Percentiles rank a stretch among this genome's conserved stretches.
These are phyloP conservation scores for Diglossa brunneiventris DNA, from an alignment of 2,113 vertebrate species.

Conservation along the genomic window DNA sequence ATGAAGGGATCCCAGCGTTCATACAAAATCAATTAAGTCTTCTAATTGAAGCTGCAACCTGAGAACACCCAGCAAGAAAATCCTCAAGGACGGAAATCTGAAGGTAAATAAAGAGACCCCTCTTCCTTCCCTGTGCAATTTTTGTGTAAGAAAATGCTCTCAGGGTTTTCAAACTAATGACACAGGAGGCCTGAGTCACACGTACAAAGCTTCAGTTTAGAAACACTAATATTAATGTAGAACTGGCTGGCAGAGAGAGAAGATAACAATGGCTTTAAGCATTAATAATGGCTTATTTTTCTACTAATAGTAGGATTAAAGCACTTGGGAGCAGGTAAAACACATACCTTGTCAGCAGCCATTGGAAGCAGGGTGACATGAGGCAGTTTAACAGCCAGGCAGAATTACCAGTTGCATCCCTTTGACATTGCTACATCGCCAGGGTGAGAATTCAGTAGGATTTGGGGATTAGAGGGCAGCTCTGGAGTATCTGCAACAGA, in stretches of 20 bases:
- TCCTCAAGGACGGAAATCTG: neutral
- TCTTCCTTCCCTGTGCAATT: neutral
- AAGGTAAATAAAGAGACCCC: slow-evolving; percentile 25
- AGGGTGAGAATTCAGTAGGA: neutral
- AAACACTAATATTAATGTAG: neutral
- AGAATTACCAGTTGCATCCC: neutral
- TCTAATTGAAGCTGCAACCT: neutral
- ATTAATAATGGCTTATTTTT: neutral
- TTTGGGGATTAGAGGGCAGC: neutral
- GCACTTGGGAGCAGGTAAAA: neutral
- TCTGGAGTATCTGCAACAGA: neutral
- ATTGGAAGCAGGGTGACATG: neutral
- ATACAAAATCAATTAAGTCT: slow-evolving; percentile 11
- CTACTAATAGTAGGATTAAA: neutral
- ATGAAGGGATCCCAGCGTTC: neutral
- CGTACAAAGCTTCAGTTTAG: neutral
- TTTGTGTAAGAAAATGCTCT: neutral
- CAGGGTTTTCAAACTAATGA: neutral
- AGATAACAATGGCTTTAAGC: neutral
- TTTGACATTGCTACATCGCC: neutral
- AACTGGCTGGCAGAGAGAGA: neutral
- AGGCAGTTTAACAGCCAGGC: neutral
- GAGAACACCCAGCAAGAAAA: neutral
- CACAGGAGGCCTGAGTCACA: neutral
- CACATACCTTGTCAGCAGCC: neutral